Conservation (phyloP, 2,888 invertebrate genomes). For the Apantesis nais region DNA sequence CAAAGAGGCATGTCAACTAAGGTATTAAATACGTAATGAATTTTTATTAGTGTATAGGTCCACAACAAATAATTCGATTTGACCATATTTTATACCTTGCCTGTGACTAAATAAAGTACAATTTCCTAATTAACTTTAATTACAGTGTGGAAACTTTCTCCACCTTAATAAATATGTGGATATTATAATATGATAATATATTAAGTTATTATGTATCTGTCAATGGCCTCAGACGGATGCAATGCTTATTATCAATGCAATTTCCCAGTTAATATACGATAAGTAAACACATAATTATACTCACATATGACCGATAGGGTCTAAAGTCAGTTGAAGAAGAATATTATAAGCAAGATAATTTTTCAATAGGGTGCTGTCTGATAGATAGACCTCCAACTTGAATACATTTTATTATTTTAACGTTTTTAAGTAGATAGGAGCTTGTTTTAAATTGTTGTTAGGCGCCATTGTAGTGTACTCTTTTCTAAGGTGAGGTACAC, state of each 20-base stretch:
- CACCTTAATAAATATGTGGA: neutral
- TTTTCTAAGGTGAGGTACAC: too few species aligned
- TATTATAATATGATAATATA: neutral
- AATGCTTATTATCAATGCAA: constrained; percentile 20
- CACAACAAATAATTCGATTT: neutral
- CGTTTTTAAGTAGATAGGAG: neutral
- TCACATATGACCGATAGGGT: neutral
- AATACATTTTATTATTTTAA: neutral
- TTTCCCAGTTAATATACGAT: constrained; percentile 18
- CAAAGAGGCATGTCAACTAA: too few species aligned
- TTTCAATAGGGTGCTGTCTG: neutral
- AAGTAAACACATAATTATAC: constrained; percentile 7
- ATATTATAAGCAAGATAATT: neutral
- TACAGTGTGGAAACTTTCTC: neutral
- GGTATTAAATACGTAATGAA: neutral
- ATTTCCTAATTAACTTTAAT: neutral
- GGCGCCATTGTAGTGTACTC: too few species aligned
- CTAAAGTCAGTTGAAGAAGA: neutral
- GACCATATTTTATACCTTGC: neutral
- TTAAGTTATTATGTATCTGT: constrained; percentile 12
- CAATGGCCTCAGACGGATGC: constrained; percentile 23
- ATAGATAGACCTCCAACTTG: neutral
- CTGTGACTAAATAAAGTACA: neutral
- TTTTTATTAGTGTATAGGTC: neutral
- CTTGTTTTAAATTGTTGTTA: too few species aligned